phyloP scores from a whole-genome alignment of 2,888 invertebrate species.

The Amphipoea lucens region DNA sequence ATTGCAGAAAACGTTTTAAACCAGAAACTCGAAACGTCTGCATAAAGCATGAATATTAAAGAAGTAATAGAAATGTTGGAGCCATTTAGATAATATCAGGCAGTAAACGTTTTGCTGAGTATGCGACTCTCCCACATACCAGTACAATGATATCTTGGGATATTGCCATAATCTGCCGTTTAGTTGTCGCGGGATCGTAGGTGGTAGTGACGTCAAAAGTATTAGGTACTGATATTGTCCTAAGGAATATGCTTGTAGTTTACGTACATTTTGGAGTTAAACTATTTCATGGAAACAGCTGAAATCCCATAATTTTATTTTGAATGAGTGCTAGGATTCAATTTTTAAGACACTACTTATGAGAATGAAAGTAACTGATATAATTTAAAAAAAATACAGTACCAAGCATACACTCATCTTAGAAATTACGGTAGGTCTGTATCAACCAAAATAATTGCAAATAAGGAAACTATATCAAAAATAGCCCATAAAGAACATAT shows the following conservation, averaged over 20 bases:
- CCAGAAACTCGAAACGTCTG: constrained; percentile 31
- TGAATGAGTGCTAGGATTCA: not conserved
- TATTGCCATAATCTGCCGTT: constrained; percentile 51
- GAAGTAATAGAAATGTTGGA: constrained; percentile 55
- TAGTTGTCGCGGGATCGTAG: constrained; percentile 36
- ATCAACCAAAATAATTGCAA: not conserved
- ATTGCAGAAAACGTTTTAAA: constrained; percentile 15
- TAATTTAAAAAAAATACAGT: not conserved
- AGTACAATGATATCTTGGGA: constrained; percentile 47
- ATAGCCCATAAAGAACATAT: constrained; percentile 19
- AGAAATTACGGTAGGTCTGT: not conserved
- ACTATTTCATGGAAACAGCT: not conserved
- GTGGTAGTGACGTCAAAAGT: constrained; percentile 21
- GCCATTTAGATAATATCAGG: constrained; percentile 47
- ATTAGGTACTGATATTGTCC: not conserved
- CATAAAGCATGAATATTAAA: constrained; percentile 59
- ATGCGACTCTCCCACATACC: constrained; percentile 48
- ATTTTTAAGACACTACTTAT: not conserved
- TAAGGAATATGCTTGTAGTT: not conserved
- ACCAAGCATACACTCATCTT: not conserved
- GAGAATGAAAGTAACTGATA: not conserved
- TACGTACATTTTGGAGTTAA: not conserved
- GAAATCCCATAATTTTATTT: too few species aligned
- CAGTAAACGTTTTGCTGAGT: constrained; percentile 41
- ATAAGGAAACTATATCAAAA: not conserved